Evolutionary conservation across 37 sponge, comb jelly and placozoan genomes (phyloP).

Genomic region (Eunapius fragilis): DNA sequence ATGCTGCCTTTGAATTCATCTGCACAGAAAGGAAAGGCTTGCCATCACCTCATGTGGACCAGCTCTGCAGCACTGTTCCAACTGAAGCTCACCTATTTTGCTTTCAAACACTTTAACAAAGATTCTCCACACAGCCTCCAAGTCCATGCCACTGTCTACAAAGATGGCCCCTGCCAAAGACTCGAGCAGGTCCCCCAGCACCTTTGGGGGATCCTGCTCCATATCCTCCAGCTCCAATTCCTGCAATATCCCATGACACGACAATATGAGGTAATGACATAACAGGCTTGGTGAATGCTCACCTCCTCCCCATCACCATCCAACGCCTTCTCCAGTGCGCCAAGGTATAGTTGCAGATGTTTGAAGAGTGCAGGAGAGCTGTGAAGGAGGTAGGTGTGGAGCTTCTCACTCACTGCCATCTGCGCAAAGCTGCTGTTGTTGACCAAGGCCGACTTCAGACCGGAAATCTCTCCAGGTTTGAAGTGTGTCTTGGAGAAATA

Average conservation of each 20-base stretch:
- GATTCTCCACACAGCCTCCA: slow-evolving; percentile 78
- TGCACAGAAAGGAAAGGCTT: slow-evolving; percentile 12
- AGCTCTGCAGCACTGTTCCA: too few species aligned
- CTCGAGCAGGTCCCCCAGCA: slow-evolving; percentile 93
- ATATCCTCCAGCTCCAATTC: slow-evolving; percentile 47
- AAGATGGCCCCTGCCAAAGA: slow-evolving; percentile 93
- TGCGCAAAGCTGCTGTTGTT: slow-evolving; percentile 88
- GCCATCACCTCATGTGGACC: neutral
- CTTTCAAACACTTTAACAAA: slow-evolving; percentile 71
- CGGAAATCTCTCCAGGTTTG: slow-evolving; percentile 83
- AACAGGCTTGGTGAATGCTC: neutral
- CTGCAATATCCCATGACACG: neutral
- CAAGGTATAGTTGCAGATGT: slow-evolving; percentile 35
- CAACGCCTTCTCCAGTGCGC: neutral
- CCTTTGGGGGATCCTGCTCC: slow-evolving; percentile 85
- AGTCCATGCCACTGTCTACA: slow-evolving; percentile 83
- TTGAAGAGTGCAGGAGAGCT: slow-evolving; percentile 53
- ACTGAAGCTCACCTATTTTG: slow-evolving; percentile 66
- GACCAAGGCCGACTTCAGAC: slow-evolving; percentile 87
- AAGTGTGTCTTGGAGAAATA: slow-evolving; percentile 67
- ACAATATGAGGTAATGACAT: neutral
- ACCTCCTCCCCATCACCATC: slow-evolving; percentile 3
- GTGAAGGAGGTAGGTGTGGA: slow-evolving; percentile 57
- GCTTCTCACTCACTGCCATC: slow-evolving; percentile 47
- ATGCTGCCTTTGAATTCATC: slow-evolving; percentile 35